A percentile compares a stretch with the other conserved stretches of the same genome.
Evolutionary conservation across 2,113 vertebrate species (phyloP).

Genomic region (Sinosuthora webbiana): DNA sequence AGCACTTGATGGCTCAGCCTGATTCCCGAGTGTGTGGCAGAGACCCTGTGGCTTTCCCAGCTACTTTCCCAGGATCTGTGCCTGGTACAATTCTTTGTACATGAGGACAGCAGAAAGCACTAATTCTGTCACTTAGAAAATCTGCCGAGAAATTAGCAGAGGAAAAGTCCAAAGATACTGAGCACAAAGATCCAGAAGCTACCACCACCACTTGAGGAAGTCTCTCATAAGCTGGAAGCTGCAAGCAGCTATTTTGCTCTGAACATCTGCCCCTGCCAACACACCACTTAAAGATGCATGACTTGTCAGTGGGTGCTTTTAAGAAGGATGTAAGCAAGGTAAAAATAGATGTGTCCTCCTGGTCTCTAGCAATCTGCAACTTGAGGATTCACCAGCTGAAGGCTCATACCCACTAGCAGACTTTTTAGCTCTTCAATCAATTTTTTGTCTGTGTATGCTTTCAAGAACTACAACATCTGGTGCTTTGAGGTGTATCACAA

Average conservation of each 20-base stretch:
- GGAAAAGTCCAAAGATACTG: neutral
- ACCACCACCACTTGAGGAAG: neutral
- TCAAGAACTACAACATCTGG: neutral
- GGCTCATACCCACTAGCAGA: neutral
- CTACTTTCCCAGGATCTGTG: neutral
- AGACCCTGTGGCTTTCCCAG: neutral
- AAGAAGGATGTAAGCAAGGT: neutral
- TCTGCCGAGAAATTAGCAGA: neutral
- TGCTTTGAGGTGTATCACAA: neutral
- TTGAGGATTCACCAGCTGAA: neutral
- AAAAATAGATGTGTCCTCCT: slow-evolving; percentile 15
- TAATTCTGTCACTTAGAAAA: neutral
- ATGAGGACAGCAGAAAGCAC: neutral
- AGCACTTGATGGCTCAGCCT: neutral
- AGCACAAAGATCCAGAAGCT: neutral
- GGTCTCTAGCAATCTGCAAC: neutral
- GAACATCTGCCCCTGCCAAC: neutral
- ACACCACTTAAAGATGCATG: neutral
- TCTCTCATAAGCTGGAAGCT: neutral
- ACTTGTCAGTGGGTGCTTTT: neutral
- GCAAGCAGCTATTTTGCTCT: neutral
- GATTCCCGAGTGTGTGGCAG: neutral
- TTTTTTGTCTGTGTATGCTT: neutral
- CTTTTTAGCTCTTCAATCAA: neutral
- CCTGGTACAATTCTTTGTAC: neutral